Conservation (phyloP, 2,113 vertebrate genomes). For the Osmerus mordax region DNA sequence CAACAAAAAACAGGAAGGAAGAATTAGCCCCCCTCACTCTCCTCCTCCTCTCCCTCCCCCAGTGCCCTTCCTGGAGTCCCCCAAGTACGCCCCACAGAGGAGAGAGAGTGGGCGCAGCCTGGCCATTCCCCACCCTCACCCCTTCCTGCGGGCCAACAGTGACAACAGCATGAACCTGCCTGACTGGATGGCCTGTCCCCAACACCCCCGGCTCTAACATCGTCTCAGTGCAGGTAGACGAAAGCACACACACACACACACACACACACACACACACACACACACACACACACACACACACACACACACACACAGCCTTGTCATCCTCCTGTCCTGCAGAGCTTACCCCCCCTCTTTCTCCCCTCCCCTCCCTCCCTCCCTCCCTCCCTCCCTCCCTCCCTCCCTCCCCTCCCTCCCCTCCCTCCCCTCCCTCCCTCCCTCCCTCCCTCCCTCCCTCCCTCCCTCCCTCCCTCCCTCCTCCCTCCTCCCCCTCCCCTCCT, state of each 20-base stretch:
- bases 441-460: not conserved
- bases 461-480: not conserved
- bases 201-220: constrained; percentile 71
- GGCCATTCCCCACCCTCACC: constrained; percentile 76
- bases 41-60: not conserved
- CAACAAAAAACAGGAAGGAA: too few species aligned
- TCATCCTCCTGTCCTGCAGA: too few species aligned
- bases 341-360: not conserved
- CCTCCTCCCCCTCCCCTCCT: not conserved
- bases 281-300: too few species aligned
- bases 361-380: not conserved
- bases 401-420: not conserved
- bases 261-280: too few species aligned
- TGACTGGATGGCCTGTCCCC: constrained; percentile 85
- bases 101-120: constrained; percentile 75
- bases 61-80: constrained; percentile 91
- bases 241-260: too few species aligned
- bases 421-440: not conserved
- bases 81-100: constrained; percentile 82
- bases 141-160: constrained; percentile 86
- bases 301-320: too few species aligned
- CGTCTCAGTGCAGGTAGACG: constrained; percentile 75
- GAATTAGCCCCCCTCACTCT: too few species aligned
- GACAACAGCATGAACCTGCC: constrained; percentile 89
- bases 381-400: too few species aligned